phyloP scores from a whole-genome alignment of 2,797 vertebrate species.

The Oreortyx pictus region DNA sequence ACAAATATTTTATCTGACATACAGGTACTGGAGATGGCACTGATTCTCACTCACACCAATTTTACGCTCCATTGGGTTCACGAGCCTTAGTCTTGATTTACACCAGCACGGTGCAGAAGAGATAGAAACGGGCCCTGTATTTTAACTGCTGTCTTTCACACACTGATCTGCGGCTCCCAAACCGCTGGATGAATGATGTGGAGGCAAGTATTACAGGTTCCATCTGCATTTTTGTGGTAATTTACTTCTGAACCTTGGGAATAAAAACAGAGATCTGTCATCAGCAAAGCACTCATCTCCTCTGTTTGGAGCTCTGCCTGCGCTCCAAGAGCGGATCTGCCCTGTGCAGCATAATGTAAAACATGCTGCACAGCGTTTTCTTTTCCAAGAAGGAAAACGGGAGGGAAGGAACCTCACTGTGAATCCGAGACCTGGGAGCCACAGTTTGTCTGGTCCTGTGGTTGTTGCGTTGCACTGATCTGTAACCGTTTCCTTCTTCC shows the following conservation, averaged over 20 bases:
- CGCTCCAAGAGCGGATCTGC: accelerated
- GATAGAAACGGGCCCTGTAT: conserved; percentile 5
- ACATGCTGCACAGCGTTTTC: neutral
- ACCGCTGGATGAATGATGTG: conserved; percentile 41
- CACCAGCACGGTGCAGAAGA: neutral
- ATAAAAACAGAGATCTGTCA: conserved; percentile 47
- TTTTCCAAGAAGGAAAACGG: neutral
- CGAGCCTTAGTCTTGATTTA: conserved; percentile 62
- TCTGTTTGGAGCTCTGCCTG: neutral
- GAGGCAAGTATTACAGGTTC: conserved; percentile 26
- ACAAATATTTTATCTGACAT: conserved; percentile 31
- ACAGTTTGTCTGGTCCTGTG: accelerated
- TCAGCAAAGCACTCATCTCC: conserved; percentile 49
- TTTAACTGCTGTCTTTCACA: conserved; percentile 38
- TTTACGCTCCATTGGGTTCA: conserved; percentile 37
- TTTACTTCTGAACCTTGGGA: conserved; percentile 67
- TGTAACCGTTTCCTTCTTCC: neutral
- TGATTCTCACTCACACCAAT: conserved; percentile 52
- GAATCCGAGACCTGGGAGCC: neutral
- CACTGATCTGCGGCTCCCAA: neutral
- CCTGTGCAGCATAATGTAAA: neutral
- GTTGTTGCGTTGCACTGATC: neutral
- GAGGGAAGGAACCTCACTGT: neutral
- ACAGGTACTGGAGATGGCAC: conserved; percentile 3
- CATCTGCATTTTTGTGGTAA: conserved; percentile 41